Percentiles rank a stretch among this genome's conserved stretches.
Evolutionary conservation across 2,888 invertebrate genomes (phyloP).

Genomic region (Phortica okadai): DNA sequence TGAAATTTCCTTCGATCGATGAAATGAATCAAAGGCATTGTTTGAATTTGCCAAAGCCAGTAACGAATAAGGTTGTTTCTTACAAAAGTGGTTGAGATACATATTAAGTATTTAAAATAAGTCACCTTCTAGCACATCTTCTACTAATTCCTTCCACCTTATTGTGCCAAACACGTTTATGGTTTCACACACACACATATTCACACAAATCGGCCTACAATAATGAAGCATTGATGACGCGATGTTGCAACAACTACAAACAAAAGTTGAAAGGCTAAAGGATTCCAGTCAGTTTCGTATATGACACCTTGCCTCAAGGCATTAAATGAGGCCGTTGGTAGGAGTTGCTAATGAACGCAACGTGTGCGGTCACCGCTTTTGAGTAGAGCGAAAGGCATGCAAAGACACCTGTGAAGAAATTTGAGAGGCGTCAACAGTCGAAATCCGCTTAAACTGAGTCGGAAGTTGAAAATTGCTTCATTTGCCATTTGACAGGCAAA

Average conservation of each 20-base stretch:
- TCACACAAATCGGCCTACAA: not conserved
- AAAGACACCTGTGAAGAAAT: conserved; percentile 57
- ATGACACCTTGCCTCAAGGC: not conserved
- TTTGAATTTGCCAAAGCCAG: no score
- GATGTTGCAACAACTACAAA: conserved; percentile 10
- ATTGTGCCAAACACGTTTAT: not conserved
- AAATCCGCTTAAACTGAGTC: conserved; percentile 69
- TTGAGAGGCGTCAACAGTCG: conserved; percentile 74
- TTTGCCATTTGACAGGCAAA: conserved; percentile 2
- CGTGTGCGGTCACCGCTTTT: conserved; percentile 62
- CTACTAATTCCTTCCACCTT: not conserved
- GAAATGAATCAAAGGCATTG: no score
- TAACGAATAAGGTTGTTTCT: no score
- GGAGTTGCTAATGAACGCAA: conserved; percentile 39
- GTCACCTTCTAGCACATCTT: not conserved
- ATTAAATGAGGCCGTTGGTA: not conserved
- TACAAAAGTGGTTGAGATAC: no score
- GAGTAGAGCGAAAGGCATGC: conserved; percentile 26
- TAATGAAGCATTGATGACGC: conserved; percentile 5
- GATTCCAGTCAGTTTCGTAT: not conserved
- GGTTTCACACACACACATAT: conserved; percentile 24
- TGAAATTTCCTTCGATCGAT: no score
- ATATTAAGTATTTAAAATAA: no score
- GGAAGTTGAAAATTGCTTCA: conserved; percentile 51
- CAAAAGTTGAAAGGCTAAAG: conserved; percentile 1